Base-by-base conservation (phyloP, 1,140 invertebrate species). In the Drosophila micromelanica region DNA sequence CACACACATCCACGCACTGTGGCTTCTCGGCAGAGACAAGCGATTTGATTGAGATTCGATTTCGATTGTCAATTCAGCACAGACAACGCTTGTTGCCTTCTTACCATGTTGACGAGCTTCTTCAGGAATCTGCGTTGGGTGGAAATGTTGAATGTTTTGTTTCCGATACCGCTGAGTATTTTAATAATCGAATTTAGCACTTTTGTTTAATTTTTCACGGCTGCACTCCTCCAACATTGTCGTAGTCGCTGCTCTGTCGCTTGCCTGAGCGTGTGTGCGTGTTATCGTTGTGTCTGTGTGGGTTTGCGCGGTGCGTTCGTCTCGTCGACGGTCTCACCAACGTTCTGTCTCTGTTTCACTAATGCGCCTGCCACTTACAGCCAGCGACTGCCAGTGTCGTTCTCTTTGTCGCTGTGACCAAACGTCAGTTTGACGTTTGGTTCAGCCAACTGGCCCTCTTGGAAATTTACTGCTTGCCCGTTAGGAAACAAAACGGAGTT, bases 51-150 rank as follows among this genome's bases (percentile, higher is more conserved):
- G 15, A 12, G 35, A 63, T 74, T 75, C 45, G 35, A 63, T 74
- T 75, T 52, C 54, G 51, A 37, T 54, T 61, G 54, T 60, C n/a
- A 40, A 32, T 17, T 30, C 30, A 67, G 17, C 45, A 7, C 27
- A 17, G 15, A 23, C 9, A 32, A 0, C 40, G 55, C 27, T 57
- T 37, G 17, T 9, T 5, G 30, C 2, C 32, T 64, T 60, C 76
- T 78, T 77, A 89, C 84, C 84, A 89, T 89, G 65, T 76, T 76
- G 61, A 81, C 81, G 62, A 90, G 84, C 67, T 84, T 89, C 23
- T 77, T 87, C 27, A 79, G 51, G 51, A 65, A 77, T 84, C 84
- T 89, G 73, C 76, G 73, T 79, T 76, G 63, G 70, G 37, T 67
- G 54, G 84, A 77, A 89, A 89, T 90, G 60, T 89, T 89, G 84